Evolutionary conservation across 2,888 invertebrate species (phyloP), one percentile per base, ranked within the genome.

Genomic region (Melikaiella ostensackeni): DNA sequence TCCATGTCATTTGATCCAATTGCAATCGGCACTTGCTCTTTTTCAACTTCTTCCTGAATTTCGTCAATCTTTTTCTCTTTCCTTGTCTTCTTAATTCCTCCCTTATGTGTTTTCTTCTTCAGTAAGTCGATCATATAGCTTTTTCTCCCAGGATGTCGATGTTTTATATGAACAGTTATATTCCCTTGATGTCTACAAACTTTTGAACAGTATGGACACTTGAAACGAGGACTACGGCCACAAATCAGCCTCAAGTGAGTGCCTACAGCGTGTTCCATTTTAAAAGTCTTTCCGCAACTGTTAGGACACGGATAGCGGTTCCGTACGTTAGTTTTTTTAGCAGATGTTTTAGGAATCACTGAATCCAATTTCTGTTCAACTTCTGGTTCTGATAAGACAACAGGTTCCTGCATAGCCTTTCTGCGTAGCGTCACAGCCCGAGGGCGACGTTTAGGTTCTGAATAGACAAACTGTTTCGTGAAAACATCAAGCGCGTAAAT

Each of bases 201-300:
- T 46, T 66, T 24, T 2, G 19, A 7, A 30, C 92, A 92, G 63
- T 85, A 85, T 5, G 89, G 89, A 78, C 92, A 92, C 77, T 88
- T 87, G 80, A 91, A 90, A 64, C 86, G 86, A 21, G 86, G 85
- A 24, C 84, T 80, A 57, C 86, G 46, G 27, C 91, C 91, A 78
- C 92, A 92, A 79, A 91, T 91, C 81, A 90, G 89, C 73, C 90
- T 87, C 27, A 80, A 74, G 64, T 84, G 82, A 6, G 38, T 42
- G 7, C 19, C 38, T 16, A 66, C 8, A 7, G 19, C 11, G 30
- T 50, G 70, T 70, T 70, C 30, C 9, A 11, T 2, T 19, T 11
- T 1, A 7, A 70, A 66, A 13, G 27, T 27, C 6, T 42, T 42
- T 27, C 66, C 66, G 19, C 66, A 66, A 19, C 42, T 27, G 11